Evolutionary conservation across 2,113 vertebrate genomes (phyloP).

Genomic region (Xiphophorus maculatus): DNA sequence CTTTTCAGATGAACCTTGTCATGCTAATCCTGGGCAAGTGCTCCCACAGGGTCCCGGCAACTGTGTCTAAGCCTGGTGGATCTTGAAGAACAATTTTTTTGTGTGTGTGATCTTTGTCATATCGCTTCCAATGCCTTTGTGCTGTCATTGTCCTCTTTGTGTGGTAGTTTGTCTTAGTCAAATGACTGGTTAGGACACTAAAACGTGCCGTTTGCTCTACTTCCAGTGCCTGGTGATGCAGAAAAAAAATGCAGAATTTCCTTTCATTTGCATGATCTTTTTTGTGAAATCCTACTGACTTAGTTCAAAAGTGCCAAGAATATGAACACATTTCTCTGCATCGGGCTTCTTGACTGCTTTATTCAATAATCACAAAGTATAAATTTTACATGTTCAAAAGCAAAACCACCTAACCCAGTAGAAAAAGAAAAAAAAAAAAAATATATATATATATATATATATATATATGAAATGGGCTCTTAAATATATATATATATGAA

Average conservation of each 20-base stretch:
- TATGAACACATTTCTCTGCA: neutral
- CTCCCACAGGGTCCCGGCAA: slow-evolving; percentile 62
- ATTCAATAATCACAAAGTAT: slow-evolving; percentile 31
- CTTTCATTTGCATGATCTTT: neutral
- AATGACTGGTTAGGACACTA: slow-evolving; percentile 42
- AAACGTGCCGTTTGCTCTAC: slow-evolving; percentile 35
- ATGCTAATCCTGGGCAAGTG: slow-evolving; percentile 74
- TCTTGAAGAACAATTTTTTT: slow-evolving; percentile 43
- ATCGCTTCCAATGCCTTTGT: slow-evolving; percentile 53
- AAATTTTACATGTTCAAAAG: slow-evolving; percentile 27
- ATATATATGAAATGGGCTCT: neutral
- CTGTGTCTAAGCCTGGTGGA: slow-evolving; percentile 46
- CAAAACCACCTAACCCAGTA: slow-evolving; percentile 24
- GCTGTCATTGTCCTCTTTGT: slow-evolving; percentile 69
- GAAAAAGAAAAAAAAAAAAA: slow-evolving; percentile 1
- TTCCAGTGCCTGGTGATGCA: slow-evolving; percentile 12
- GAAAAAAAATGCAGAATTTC: neutral
- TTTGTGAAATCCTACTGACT: neutral
- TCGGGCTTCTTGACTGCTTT: slow-evolving; percentile 5
- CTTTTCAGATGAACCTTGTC: slow-evolving; percentile 65
- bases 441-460: neutral
- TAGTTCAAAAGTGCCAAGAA: slow-evolving; percentile 15
- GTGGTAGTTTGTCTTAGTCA: slow-evolving; percentile 61
- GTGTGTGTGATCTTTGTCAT: slow-evolving; percentile 56
- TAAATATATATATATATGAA: too few relatives aligned